Conservation (phyloP, 1,140 invertebrate species). For the Drosophila littoralis region DNA sequence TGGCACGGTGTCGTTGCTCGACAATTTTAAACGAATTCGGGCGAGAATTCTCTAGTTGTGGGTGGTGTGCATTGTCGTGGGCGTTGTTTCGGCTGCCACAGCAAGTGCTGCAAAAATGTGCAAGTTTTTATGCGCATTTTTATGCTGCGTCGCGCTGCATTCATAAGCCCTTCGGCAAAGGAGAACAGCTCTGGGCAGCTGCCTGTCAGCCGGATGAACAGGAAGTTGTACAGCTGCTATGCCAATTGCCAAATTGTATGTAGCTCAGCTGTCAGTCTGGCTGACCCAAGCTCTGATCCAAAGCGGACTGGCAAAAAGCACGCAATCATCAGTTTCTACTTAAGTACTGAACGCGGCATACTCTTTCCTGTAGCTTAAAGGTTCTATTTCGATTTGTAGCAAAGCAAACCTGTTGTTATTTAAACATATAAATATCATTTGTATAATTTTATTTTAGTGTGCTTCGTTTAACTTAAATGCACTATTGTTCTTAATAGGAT, state of each 20-base stretch:
- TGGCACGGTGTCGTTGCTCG: not conserved
- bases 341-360: not conserved
- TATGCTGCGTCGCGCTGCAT: conserved; percentile 36
- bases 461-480: too few species aligned
- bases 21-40: conserved; percentile 25
- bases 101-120: conserved; percentile 32
- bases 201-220: conserved; percentile 5
- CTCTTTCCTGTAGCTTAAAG: not conserved
- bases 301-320: not conserved
- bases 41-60: conserved; percentile 7
- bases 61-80: conserved; percentile 21
- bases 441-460: too few species aligned
- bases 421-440: too few species aligned
- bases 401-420: too few species aligned
- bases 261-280: conserved; percentile 18
- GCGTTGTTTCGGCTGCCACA: conserved; percentile 22
- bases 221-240: conserved; percentile 11
- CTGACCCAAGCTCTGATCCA: conserved; percentile 2
- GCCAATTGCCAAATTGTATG: conserved; percentile 17
- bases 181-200: not conserved
- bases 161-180: conserved; percentile 22
- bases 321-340: not conserved
- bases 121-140: conserved; percentile 63
- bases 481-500: too few species aligned
- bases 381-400: not conserved